A percentile compares a stretch with the other conserved stretches of the same genome.
These are phyloP conservation scores for Calephelis virginiensis DNA, from an alignment of 1,140 invertebrate species.

Conservation along the genomic window DNA sequence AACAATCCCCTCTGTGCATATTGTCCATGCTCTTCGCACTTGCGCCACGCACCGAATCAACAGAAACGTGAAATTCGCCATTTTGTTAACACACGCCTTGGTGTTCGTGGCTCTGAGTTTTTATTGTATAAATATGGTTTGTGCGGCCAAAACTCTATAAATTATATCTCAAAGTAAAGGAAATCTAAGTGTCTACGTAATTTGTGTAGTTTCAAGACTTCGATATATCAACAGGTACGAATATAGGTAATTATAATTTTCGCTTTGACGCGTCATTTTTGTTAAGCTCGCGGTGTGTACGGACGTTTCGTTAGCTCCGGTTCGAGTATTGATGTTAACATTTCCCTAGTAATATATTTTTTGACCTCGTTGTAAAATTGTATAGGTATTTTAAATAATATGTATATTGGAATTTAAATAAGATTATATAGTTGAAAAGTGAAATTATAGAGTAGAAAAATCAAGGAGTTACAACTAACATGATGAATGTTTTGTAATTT, in stretches of 20 bases:
- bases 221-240: background rate
- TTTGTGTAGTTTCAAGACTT: background rate
- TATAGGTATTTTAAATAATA: too few relatives aligned
- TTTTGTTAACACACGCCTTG: background rate
- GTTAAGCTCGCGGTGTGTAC: background rate
- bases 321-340: background rate
- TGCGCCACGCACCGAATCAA: background rate
- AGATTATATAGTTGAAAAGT: too few relatives aligned
- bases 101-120: constrained; percentile 6
- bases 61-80: constrained; percentile 5
- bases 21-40: background rate
- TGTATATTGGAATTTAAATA: too few relatives aligned
- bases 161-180: background rate
- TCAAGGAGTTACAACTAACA: too few relatives aligned
- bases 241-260: constrained; percentile 4
- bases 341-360: too few relatives aligned
- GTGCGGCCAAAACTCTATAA: background rate
- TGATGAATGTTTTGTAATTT: too few relatives aligned
- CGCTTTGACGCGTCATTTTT: background rate
- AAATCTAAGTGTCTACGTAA: background rate
- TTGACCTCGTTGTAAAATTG: too few relatives aligned
- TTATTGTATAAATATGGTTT: constrained; percentile 10
- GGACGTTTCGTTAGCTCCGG: background rate
- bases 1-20: background rate
- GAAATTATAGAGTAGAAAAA: too few relatives aligned